Percentiles rank a stretch among this genome's conserved stretches.
phyloP scores from a whole-genome alignment of 2,113 vertebrate genomes.

The Bettongia penicillata region DNA sequence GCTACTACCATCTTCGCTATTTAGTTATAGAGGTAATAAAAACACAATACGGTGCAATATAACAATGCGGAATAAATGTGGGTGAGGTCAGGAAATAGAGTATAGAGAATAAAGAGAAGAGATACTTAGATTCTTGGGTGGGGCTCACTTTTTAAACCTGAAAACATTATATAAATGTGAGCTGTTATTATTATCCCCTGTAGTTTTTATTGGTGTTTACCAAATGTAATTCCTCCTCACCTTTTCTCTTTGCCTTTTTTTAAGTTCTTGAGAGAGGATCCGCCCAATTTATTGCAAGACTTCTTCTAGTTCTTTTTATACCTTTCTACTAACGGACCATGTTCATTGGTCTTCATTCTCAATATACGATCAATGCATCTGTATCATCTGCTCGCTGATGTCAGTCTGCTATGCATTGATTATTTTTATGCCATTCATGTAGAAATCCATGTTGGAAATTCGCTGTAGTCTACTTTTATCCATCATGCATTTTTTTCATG shows the following conservation, averaged over 20 bases:
- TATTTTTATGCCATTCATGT: not conserved
- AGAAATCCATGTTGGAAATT: not conserved
- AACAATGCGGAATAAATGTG: not conserved
- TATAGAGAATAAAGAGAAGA: not conserved
- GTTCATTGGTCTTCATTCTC: not conserved
- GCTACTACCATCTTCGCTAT: not conserved
- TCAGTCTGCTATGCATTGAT: not conserved
- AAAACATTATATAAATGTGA: not conserved
- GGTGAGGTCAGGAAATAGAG: conserved; percentile 38
- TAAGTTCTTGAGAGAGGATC: not conserved
- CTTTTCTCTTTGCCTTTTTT: not conserved
- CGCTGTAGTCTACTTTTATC: not conserved
- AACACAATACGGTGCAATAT: not conserved
- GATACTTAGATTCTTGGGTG: not conserved
- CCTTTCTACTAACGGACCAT: not conserved
- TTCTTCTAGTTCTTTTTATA: not conserved
- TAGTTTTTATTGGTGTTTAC: not conserved
- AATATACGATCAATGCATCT: not conserved
- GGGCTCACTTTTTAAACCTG: not conserved
- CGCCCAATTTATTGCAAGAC: not conserved
- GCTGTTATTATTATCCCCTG: not conserved
- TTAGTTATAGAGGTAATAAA: not conserved
- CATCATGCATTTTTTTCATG: not conserved
- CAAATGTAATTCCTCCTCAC: not conserved
- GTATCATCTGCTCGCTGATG: no score